Evolutionary conservation across 2,888 invertebrate genomes (phyloP).

Genomic region (Ichneumon xanthorius): DNA sequence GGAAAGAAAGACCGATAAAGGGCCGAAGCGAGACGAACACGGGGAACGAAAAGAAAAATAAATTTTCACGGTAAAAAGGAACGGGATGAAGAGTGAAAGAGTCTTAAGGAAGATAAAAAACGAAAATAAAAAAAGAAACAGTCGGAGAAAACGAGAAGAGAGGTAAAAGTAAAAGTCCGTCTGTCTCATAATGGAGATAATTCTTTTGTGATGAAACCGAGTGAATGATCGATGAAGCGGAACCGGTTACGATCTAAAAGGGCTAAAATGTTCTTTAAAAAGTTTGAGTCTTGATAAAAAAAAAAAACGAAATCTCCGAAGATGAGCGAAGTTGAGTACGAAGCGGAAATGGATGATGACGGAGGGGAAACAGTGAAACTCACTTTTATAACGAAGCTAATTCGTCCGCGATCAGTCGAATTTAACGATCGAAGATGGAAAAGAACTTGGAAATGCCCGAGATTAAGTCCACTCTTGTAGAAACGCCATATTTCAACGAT

Average conservation of each 20-base stretch:
- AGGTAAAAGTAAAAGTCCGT: conserved; percentile 50
- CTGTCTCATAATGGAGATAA: conserved; percentile 37
- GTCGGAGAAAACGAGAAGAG: conserved; percentile 35
- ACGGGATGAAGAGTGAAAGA: conserved; percentile 35
- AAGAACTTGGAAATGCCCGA: background rate
- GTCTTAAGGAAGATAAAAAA: conserved; percentile 23
- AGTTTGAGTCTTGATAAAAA: background rate
- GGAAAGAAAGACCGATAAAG: conserved; percentile 7
- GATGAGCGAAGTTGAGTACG: conserved; percentile 11
- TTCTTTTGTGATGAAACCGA: conserved; percentile 38
- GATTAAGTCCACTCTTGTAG: background rate
- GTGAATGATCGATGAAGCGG: conserved; percentile 29
- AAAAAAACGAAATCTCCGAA: background rate
- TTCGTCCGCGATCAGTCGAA: conserved; percentile 2
- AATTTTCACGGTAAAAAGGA: conserved; percentile 6
- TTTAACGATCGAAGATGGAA: background rate
- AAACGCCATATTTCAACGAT: background rate
- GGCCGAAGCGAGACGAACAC: background rate
- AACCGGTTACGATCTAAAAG: conserved; percentile 9
- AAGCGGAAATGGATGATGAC: background rate
- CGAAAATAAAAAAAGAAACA: conserved; percentile 39
- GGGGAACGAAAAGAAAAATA: conserved; percentile 1
- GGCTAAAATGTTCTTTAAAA: conserved; percentile 20
- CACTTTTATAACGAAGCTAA: background rate
- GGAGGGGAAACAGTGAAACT: background rate